A percentile compares a stretch with the other conserved stretches of the same genome.
phyloP scores from a whole-genome alignment of 2,888 invertebrate species.

The Sclerodermus sp. region DNA sequence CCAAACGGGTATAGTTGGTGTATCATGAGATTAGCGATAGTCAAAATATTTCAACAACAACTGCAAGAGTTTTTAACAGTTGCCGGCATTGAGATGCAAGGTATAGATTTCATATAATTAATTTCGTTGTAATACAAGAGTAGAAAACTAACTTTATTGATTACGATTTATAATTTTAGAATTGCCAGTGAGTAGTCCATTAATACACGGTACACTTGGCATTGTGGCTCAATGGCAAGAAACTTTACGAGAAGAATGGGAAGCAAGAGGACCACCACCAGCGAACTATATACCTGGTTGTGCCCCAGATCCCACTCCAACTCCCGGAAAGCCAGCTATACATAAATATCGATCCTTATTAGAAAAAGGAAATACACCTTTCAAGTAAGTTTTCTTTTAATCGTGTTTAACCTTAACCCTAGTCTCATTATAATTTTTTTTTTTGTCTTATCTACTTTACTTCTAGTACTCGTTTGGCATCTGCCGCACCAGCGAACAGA shows the following conservation, averaged over 20 bases:
- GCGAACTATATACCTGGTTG: slow-evolving; percentile 89
- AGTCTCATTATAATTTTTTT: neutral
- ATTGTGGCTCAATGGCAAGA: slow-evolving; percentile 90
- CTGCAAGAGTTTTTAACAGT: slow-evolving; percentile 85
- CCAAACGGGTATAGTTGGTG: slow-evolving; percentile 96
- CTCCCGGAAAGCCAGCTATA: slow-evolving; percentile 72
- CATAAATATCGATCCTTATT: slow-evolving; percentile 90
- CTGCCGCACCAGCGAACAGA: slow-evolving; percentile 76
- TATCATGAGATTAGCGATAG: slow-evolving; percentile 85
- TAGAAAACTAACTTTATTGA: neutral
- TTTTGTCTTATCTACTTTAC: neutral
- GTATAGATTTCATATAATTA: slow-evolving; percentile 56
- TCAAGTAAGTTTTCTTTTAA: slow-evolving; percentile 72
- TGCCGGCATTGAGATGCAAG: slow-evolving; percentile 87
- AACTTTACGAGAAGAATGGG: slow-evolving; percentile 73
- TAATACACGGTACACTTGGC: slow-evolving; percentile 86
- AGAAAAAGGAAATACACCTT: slow-evolving; percentile 94
- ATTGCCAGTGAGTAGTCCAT: slow-evolving; percentile 89
- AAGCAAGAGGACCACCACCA: slow-evolving; percentile 76
- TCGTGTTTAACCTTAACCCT: too few relatives aligned
- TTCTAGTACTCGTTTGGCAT: slow-evolving; percentile 65
- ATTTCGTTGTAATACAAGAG: slow-evolving; percentile 9
- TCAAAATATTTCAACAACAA: slow-evolving; percentile 81
- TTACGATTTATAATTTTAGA: slow-evolving; percentile 62
- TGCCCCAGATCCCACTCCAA: slow-evolving; percentile 72